Conservation (phyloP, 2,113 vertebrate genomes). For the Sprattus sprattus region DNA sequence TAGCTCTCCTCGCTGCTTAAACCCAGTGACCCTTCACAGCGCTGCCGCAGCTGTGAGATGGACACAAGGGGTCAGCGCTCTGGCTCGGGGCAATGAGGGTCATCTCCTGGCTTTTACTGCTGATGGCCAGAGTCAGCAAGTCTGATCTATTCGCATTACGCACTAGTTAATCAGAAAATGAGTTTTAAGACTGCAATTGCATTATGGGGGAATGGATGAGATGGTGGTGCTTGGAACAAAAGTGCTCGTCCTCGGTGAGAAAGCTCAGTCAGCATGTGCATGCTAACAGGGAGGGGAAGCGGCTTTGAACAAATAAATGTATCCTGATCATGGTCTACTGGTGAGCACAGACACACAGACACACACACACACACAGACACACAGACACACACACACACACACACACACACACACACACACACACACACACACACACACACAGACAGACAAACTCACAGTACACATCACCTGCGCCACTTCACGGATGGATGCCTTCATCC, state of each 20-base stretch:
- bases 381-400: no score
- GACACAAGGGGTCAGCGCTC: not conserved
- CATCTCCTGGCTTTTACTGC: not conserved
- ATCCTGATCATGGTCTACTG: slow-evolving; percentile 7
- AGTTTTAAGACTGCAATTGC: not conserved
- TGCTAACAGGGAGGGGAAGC: not conserved
- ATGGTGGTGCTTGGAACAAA: not conserved
- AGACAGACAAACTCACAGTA: not conserved
- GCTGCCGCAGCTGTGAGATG: not conserved
- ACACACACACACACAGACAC: no score
- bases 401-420: no score
- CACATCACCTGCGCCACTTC: not conserved
- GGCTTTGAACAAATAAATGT: not conserved
- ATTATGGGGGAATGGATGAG: not conserved
- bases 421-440: not conserved
- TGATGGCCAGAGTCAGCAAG: not conserved
- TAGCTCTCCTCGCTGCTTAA: not conserved
- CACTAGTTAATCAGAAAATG: not conserved
- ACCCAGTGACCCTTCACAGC: not conserved
- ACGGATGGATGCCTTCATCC: slow-evolving; percentile 10
- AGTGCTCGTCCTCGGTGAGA: not conserved
- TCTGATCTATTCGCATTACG: not conserved
- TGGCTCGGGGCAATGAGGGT: not conserved
- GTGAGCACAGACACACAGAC: not conserved
- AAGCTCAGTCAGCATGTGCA: not conserved